Evolutionary conservation across 2,113 vertebrate genomes (phyloP).

Genomic region (Ranitomeya imitator): DNA sequence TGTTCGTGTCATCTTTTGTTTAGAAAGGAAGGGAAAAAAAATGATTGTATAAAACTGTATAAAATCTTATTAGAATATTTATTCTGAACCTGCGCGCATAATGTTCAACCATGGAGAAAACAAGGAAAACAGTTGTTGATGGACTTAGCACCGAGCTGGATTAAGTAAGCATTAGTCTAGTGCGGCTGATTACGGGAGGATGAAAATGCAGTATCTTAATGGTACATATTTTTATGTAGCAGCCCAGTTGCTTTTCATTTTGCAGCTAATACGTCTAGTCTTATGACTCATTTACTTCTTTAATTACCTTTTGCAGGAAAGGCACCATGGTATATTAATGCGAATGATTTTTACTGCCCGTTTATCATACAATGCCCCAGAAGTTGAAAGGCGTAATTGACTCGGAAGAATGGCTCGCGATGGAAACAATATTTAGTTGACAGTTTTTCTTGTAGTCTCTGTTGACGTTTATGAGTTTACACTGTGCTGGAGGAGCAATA

Average conservation of each 20-base stretch:
- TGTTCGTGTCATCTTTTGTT: slow-evolving; percentile 27
- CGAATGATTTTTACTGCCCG: slow-evolving; percentile 99
- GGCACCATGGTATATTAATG: slow-evolving; percentile 99
- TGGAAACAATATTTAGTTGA: slow-evolving; percentile 99
- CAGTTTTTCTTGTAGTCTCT: slow-evolving; percentile 93
- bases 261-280: slow-evolving; percentile 99
- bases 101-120: slow-evolving; percentile 83
- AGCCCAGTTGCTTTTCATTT: slow-evolving; percentile 97
- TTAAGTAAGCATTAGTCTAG: slow-evolving; percentile 97
- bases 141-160: slow-evolving; percentile 96
- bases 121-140: slow-evolving; percentile 91
- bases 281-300: slow-evolving; percentile 99
- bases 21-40: slow-evolving; percentile 70
- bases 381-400: slow-evolving; percentile 99
- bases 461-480: slow-evolving; percentile 98
- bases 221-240: slow-evolving; percentile 98
- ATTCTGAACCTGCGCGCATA: slow-evolving; percentile 82
- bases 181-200: slow-evolving; percentile 94
- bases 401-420: slow-evolving; percentile 95
- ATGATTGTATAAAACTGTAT: slow-evolving; percentile 68
- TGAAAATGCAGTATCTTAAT: slow-evolving; percentile 97
- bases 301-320: slow-evolving; percentile 99
- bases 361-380: slow-evolving; percentile 96
- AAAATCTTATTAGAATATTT: slow-evolving; percentile 80
- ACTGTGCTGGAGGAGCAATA: slow-evolving; percentile 95